Evolutionary conservation across 2,888 invertebrate genomes (phyloP), one percentile per base, ranked within the genome.

Genomic region (Mimas tiliae): DNA sequence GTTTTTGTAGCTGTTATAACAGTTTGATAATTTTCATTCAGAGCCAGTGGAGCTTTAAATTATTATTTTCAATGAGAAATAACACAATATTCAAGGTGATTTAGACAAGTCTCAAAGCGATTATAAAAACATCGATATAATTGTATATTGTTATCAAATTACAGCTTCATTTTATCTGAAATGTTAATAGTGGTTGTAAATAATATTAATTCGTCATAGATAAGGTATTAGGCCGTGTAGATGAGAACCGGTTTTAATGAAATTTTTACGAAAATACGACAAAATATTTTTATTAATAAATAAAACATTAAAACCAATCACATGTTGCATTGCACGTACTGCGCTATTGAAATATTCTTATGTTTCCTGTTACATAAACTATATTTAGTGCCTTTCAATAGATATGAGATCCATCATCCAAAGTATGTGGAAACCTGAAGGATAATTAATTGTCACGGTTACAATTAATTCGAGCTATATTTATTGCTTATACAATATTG

Each of bases 11-110:
- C 14, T 16, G n/a, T 48, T 16, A 1, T 48, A 48, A 16, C 16
- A 55, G 38, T 16, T 14, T 19, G 2, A 38, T 55, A 8, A 55
- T 16, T 34, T 55, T 51, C 34, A 42, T 21, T 21, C 62, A 51
- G 21, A 62, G 62, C 16, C 27, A 27, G 27, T 27, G 27, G n/a
- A 27, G 19, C 16, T 52, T 51, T 14, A 62, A 65, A 65, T 58
- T 34, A 58, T 65, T 62, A 51, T 62, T 58, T 38, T 62, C 65
- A 62, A 58, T 65, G 65, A 45, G 27, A 27, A 27, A 27, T 27
- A 63, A 66, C 66, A 38, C 27, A 33, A 21, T 11, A 27, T 27
- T 65, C 63, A 63, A 63, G 66, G 66, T 66, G 34, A 19, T 62
- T 63, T 62, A 38, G 51, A 65, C 47, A 51, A 45, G 42, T 63